Evolutionary conservation across 2,797 vertebrate species (phyloP).

Genomic region (Phoeniculus purpureus): DNA sequence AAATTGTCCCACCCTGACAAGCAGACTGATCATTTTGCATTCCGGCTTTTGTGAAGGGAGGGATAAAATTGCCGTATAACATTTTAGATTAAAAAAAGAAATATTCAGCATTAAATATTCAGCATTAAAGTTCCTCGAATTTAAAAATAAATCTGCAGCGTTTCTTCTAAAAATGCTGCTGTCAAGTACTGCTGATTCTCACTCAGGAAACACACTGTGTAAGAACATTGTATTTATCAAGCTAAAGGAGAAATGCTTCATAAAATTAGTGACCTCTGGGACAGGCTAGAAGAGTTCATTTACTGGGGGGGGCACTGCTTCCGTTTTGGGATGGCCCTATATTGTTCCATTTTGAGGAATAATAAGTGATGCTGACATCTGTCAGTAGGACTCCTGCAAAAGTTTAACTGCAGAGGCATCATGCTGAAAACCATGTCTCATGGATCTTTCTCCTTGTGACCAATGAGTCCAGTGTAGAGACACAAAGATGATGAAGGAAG

Average conservation of each 20-base stretch:
- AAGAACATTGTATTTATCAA: background rate
- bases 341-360: background rate
- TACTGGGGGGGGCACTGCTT: background rate
- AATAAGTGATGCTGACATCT: background rate
- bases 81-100: constrained; percentile 54
- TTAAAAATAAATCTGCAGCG: constrained; percentile 54
- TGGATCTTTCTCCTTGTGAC: background rate
- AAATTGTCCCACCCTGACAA: constrained; percentile 45
- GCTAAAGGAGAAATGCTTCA: background rate
- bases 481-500: too few species aligned
- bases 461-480: too few species aligned
- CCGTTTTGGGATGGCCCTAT: background rate
- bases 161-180: constrained; percentile 51
- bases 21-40: constrained; percentile 33
- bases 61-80: constrained; percentile 35
- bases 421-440: background rate
- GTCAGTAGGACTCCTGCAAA: background rate
- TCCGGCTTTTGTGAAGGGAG: constrained; percentile 26
- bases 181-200: constrained; percentile 9
- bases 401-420: background rate
- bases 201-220: background rate
- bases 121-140: constrained; percentile 34
- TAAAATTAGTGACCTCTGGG: background rate
- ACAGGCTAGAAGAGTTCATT: background rate
- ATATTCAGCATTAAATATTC: constrained; percentile 54